A percentile compares a stretch with the other conserved stretches of the same genome.
Conservation (phyloP, 2,113 vertebrate species). For the Tachycineta bicolor region DNA sequence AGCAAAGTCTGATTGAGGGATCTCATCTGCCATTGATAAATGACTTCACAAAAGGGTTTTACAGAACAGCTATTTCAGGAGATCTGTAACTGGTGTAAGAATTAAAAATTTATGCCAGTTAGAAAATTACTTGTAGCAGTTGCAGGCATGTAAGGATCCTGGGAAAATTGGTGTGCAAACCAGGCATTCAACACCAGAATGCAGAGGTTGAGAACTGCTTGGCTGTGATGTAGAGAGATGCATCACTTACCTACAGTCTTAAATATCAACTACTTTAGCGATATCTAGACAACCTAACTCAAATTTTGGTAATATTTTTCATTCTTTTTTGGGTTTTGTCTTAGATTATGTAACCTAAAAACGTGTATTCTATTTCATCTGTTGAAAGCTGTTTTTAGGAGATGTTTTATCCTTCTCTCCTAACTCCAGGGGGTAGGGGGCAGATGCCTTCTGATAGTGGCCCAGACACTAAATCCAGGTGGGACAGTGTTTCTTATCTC, state of each 20-base stretch:
- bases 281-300: background rate
- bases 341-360: too few relatives aligned
- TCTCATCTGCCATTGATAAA: background rate
- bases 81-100: background rate
- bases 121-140: background rate
- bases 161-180: background rate
- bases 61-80: background rate
- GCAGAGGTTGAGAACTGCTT: background rate
- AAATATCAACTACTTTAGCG: background rate
- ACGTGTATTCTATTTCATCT: too few relatives aligned
- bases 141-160: background rate
- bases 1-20: background rate
- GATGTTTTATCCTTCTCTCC: too few relatives aligned
- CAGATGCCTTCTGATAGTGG: too few relatives aligned
- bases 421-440: too few relatives aligned
- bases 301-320: background rate
- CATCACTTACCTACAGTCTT: background rate
- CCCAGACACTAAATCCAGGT: too few relatives aligned
- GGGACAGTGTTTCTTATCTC: too few relatives aligned
- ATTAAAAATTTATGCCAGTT: background rate
- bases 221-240: background rate
- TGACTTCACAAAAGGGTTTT: background rate
- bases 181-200: background rate
- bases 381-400: too few relatives aligned
- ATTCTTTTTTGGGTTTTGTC: background rate